A percentile compares a stretch with the other conserved stretches of the same genome.
phyloP scores from a whole-genome alignment of 2,888 invertebrate species.

The Gibbula magus region DNA sequence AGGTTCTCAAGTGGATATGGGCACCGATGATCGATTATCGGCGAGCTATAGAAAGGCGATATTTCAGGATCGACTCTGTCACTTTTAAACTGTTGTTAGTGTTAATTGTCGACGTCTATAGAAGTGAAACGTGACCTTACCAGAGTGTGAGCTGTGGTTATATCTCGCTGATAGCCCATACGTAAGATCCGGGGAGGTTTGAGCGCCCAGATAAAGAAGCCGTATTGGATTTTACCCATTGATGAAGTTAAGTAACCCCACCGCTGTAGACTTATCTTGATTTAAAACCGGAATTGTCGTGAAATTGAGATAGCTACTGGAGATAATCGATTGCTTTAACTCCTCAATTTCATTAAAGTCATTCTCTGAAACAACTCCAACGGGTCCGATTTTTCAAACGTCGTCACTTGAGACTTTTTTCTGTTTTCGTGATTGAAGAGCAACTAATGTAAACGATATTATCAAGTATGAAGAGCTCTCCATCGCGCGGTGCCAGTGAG shows the following conservation, averaged over 20 bases:
- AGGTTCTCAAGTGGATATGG: too few species aligned
- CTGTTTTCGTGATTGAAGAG: neutral
- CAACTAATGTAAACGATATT: neutral
- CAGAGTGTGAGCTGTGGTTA: neutral
- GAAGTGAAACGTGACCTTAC: too few species aligned
- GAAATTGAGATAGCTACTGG: neutral
- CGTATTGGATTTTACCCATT: neutral
- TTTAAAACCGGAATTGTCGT: neutral
- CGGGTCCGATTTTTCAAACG: slow-evolving; percentile 6
- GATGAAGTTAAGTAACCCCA: neutral
- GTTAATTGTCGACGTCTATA: too few species aligned
- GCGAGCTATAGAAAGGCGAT: too few species aligned
- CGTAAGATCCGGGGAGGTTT: neutral
- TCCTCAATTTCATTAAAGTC: neutral
- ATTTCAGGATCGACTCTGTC: too few species aligned
- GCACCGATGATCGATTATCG: too few species aligned
- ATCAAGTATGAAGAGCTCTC: neutral
- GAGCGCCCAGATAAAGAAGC: neutral
- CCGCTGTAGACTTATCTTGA: neutral
- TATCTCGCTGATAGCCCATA: neutral
- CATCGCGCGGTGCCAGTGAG: neutral
- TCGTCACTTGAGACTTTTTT: neutral
- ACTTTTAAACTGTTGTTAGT: too few species aligned
- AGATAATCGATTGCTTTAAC: neutral
- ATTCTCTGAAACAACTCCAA: neutral